Evolutionary conservation across 2,888 invertebrate genomes (phyloP).

Genomic region (Ichneumoninae sp.): DNA sequence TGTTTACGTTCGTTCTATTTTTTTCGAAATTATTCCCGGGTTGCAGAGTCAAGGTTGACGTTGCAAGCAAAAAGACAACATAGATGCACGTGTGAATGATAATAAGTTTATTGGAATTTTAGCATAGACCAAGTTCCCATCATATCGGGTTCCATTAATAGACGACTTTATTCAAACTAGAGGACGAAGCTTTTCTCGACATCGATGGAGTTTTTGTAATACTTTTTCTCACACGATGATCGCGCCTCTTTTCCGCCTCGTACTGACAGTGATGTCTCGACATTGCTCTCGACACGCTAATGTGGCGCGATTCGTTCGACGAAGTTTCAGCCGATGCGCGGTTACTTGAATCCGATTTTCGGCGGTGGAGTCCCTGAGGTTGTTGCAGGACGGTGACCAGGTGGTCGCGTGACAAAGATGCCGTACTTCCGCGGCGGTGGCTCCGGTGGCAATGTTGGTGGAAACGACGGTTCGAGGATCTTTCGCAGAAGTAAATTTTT

Average conservation of each 20-base stretch:
- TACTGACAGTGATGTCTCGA: constrained; percentile 56
- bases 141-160: constrained; percentile 17
- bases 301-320: constrained; percentile 70
- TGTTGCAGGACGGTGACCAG: constrained; percentile 70
- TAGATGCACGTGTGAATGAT: not conserved
- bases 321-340: constrained; percentile 75
- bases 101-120: constrained; percentile 3
- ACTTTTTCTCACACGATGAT: constrained; percentile 45
- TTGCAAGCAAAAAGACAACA: not conserved
- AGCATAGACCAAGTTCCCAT: not conserved
- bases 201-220: constrained; percentile 41
- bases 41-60: constrained; percentile 42
- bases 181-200: constrained; percentile 54
- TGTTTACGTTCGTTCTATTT: constrained; percentile 4
- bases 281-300: constrained; percentile 41
- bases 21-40: not conserved
- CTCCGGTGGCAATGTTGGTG: constrained; percentile 76
- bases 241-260: constrained; percentile 35
- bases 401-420: constrained; percentile 80
- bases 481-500: constrained; percentile 52
- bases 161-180: constrained; percentile 49
- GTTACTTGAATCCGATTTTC: constrained; percentile 79
- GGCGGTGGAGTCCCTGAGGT: constrained; percentile 65
- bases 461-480: constrained; percentile 82
- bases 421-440: constrained; percentile 81